Base-by-base conservation (phyloP, 1,140 invertebrate species). In the Ips typographus region DNA sequence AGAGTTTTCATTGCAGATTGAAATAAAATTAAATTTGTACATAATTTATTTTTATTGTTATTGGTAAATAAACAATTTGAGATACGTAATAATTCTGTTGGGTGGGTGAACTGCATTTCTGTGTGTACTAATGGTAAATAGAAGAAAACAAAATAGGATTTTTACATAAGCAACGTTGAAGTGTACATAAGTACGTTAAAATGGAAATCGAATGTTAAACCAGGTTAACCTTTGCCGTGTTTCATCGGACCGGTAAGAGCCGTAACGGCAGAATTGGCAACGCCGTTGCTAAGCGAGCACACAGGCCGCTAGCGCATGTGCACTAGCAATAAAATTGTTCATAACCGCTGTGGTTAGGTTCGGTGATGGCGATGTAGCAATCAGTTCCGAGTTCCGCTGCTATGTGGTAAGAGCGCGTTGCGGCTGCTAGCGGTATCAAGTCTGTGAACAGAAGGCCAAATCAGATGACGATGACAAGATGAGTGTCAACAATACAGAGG, bases 401-500 rank as follows among this genome's bases (percentile, higher is more conserved):
- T 44, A 64, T 65, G 69, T 69, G 66, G 66, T 73, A 4, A 65
- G 66, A 70, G 59, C 61, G 70, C 58, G 47, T 63, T 52, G 68
- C 53, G 49, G 68, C 41, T 47, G 53, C 22, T 52, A 52, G 61
- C 57, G 52, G 53, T 59, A 68, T 39, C 53, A 63, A 64, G 69
- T 47, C 61, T 63, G 59, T 65, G 60, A 53, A 66, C 58, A 65
- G 68, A 66, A 55, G 62, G 70, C 44, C 43, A 58, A 65, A 71
- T 47, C 64, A 60, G 58, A 70, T 63, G 60, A 72, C 63, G 53
- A 75, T 72, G 72, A 72, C 70, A 76, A 77, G 68, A 77, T 77
- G 76, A 75, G 69, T 64, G 60, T 74, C 70, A 74, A 72, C 70
- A 72, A 58, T 43, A 73, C 42, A 55, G 73, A 75, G 57, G 70